Base-by-base conservation (phyloP, 2,113 vertebrate genomes). In the Cebus imitator region DNA sequence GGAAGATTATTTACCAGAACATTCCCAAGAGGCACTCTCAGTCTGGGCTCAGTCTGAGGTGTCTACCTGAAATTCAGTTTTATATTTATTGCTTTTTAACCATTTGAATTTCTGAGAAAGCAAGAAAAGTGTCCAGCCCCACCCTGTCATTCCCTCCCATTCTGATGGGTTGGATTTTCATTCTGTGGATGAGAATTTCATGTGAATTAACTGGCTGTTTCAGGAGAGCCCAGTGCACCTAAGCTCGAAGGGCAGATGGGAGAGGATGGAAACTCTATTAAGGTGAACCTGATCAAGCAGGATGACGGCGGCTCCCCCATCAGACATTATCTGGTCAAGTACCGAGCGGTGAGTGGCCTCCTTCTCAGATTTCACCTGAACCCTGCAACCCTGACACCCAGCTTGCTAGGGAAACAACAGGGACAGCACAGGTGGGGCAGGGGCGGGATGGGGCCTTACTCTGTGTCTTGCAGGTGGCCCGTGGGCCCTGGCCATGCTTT, bases 281-380 rank as follows among this genome's bases (percentile, higher is more conserved):
- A 99, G 97, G 99, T 99, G 94, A 99, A 99, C 57, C 96, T 99
- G 20, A 99, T 99, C 98, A 99, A 99, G 98, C 99, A 99, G 98
- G 99, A 99, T 5, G 99, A 99, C 2, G 99, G 99, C 0, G 99
- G 99, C 84, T 99, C 99, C 20, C 99, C 99, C 7, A 99, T 99
- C 96, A 98, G 99, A 73, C 99, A 99, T 96, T 99, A 99, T 97
- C 99, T 99, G 91, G 98, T 99, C 98, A 99, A 98, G 91, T 99
- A 99, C 98, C 99, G 99, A 98, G 99, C 99, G 96, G 99, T 99
- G 95, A 99, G 99, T 99, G 95, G 21, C 82, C n/a, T 58, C 64
- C 52, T 70, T 66, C 52, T 57, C n/a, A 0, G 18, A 4, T 40
- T 7, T 61, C 25, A 9, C 13, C 6, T 3, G 0, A 1, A 5